phyloP scores from a whole-genome alignment of 1,140 invertebrate genomes.

The Sinonovacula constricta region DNA sequence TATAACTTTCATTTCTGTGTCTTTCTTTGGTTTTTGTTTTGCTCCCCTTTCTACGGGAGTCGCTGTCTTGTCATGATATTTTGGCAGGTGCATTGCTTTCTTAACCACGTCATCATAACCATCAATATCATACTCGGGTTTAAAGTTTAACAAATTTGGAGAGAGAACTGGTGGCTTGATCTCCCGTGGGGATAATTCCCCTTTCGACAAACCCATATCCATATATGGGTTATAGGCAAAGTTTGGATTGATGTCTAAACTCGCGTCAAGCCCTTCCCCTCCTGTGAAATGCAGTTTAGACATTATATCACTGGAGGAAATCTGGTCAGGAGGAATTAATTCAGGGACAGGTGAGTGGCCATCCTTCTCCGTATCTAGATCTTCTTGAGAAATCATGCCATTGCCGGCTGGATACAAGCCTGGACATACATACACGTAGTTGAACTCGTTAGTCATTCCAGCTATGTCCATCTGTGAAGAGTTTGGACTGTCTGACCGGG shows the following conservation, averaged over 20 bases:
- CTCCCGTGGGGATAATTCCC: no score
- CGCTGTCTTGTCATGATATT: no score
- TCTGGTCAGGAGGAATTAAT: constrained; percentile 19
- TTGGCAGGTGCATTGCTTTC: no score
- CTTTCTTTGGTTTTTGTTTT: constrained; percentile 40
- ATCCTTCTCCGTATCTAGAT: constrained; percentile 7
- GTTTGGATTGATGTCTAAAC: no score
- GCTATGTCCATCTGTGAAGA: constrained; percentile 24
- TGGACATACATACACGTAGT: constrained; percentile 43
- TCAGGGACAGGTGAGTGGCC: constrained; percentile 31
- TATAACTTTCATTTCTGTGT: constrained; percentile 70
- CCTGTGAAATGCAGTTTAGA: no score
- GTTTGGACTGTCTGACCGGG: constrained; percentile 10
- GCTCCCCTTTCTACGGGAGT: constrained; percentile 28
- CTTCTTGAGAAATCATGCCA: not conserved
- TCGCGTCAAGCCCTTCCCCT: no score
- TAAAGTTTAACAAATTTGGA: no score
- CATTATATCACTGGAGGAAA: constrained; percentile 20
- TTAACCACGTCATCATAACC: no score
- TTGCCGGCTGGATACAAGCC: constrained; percentile 24
- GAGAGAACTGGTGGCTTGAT: no score
- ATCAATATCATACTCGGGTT: no score
- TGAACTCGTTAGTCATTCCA: constrained; percentile 26
- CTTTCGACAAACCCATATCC: no score
- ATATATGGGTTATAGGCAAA: no score